phyloP scores from a whole-genome alignment of 2,797 vertebrate genomes.

The Epinephelus malabaricus region DNA sequence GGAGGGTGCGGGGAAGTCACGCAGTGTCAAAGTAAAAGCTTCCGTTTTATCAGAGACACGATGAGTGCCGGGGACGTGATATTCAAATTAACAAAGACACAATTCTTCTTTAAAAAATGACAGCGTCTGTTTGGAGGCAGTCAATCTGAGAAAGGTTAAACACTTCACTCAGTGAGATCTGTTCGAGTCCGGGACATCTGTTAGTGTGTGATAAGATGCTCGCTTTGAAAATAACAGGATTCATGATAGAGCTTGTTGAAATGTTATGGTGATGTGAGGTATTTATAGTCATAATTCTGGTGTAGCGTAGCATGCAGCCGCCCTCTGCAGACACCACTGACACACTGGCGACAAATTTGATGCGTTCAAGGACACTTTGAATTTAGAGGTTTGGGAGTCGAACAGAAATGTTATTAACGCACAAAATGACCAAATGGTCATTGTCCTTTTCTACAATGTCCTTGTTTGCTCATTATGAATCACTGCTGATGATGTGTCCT shows the following conservation, averaged over 20 bases:
- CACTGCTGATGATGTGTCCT: neutral
- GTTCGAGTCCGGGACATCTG: conserved; percentile 20
- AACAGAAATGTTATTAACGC: neutral
- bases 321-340: neutral
- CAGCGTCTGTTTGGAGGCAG: conserved; percentile 2
- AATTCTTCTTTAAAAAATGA: neutral
- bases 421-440: neutral
- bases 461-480: neutral
- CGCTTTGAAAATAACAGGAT: neutral
- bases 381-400: neutral
- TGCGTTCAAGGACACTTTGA: conserved; percentile 5
- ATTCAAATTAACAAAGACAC: neutral
- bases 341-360: neutral
- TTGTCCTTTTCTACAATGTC: neutral
- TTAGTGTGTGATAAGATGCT: conserved; percentile 17
- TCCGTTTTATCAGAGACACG: neutral
- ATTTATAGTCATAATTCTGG: neutral
- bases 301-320: neutral
- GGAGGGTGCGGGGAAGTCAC: neutral
- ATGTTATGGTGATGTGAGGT: neutral
- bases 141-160: conserved; percentile 48
- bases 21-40: conserved; percentile 10
- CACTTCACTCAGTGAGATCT: conserved; percentile 8
- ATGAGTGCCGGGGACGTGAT: neutral
- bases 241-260: conserved; percentile 4